Base-by-base conservation (phyloP, 1,140 invertebrate genomes). In the Orussus abietinus region DNA sequence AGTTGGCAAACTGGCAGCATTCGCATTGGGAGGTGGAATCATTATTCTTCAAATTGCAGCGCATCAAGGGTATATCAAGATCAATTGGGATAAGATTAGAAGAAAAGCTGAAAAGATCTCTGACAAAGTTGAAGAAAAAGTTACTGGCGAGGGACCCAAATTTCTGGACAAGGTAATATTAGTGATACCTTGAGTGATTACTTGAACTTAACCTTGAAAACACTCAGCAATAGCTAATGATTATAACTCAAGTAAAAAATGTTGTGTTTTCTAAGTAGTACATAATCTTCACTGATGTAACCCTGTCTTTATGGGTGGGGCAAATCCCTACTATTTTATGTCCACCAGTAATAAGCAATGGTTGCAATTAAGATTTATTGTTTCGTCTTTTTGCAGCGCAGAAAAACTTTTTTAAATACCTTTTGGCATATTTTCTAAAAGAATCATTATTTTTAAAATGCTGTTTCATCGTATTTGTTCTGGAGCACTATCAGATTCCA, bases 31-130 rank as follows among this genome's bases (percentile, higher is more conserved):
- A 44, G 87, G 90, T 40, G 85, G 89, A 45, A 85, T 96, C 21
- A 85, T 96, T 51, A 74, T 95, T 53, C 63, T 96, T 38, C 90
- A 96, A 75, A 79, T 96, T 53, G 92, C 92, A 2, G 84, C 88
- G 45, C 86, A 94, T 59, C 84, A 92, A 61, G 92, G 91, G n/a
- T 93, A 93, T 51, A 85, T 96, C 31, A 88, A 90, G 57, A 80
- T 91, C 38, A 88, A 96, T 69, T 95, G 92, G 92, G 84, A 85
- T 42, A 85, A 88, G 73, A 76, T 96, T 12, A 83, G 86, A 44
- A 84, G 79, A 49, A 85, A 87, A 59, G 79, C 89, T 3, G 88
- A 92, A 49, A 88, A 86, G 64, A 80, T 89, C 7, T 77, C 81
- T 19, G 85, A 90, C 50, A 88, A 86, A 72, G 81, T 92, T 30